Conservation (phyloP, 2,113 vertebrate species). For the Sialia sialis region DNA sequence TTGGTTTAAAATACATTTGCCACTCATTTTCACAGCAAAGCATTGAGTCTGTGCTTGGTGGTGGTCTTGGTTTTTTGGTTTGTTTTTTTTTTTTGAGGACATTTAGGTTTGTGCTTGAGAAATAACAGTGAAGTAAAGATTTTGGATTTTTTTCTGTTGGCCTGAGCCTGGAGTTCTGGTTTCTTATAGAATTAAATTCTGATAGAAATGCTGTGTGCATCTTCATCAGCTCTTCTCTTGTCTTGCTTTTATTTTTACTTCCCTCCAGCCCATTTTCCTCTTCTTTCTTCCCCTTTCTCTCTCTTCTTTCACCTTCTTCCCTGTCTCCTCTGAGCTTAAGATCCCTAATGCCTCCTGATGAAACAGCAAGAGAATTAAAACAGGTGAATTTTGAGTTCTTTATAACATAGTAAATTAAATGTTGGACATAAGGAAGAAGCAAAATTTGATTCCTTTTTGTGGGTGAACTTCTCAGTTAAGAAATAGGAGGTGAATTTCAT, state of each 20-base stretch:
- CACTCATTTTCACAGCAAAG: background rate
- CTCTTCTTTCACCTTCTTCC: background rate
- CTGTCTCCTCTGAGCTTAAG: background rate
- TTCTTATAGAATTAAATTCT: background rate
- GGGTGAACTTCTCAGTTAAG: background rate
- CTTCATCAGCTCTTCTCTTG: background rate
- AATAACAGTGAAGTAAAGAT: background rate
- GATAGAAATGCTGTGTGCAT: background rate
- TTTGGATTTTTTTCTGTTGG: background rate
- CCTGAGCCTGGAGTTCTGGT: background rate
- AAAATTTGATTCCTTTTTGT: background rate
- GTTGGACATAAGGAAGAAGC: background rate
- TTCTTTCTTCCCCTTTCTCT: background rate
- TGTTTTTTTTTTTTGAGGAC: background rate
- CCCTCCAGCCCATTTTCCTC: background rate
- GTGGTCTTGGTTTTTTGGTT: background rate
- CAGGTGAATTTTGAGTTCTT: background rate
- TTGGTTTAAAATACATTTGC: background rate
- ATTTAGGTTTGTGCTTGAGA: background rate
- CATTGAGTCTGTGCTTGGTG: background rate
- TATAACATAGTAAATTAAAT: background rate
- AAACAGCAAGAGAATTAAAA: background rate
- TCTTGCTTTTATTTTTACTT: background rate
- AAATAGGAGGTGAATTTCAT: background rate
- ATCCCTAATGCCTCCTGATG: background rate